Percentiles rank a stretch among this genome's conserved stretches.
Evolutionary conservation across 2,797 vertebrate genomes (phyloP).

Genomic region (Myotis daubentonii): DNA sequence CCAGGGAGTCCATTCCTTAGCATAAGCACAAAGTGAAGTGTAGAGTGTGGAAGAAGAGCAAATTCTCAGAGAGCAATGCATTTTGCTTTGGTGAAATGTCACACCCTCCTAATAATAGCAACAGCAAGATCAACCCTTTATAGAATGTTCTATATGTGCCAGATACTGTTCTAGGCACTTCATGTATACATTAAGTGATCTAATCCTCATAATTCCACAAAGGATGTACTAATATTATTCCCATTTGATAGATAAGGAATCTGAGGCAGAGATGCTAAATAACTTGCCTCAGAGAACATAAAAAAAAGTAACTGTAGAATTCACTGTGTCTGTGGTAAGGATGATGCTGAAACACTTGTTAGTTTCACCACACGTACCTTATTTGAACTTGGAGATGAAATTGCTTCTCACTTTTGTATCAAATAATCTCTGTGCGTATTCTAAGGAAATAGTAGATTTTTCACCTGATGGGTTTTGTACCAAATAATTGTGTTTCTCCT

Average conservation of each 20-base stretch:
- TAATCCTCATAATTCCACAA: background rate
- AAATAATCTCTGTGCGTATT: constrained; percentile 1
- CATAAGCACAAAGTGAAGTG: background rate
- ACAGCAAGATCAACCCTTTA: background rate
- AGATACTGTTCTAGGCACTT: background rate
- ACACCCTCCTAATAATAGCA: background rate
- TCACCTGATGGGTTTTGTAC: background rate
- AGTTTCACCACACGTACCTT: background rate
- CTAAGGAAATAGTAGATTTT: background rate
- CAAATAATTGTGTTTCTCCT: background rate
- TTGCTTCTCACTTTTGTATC: background rate
- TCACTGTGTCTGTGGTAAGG: background rate
- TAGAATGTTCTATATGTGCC: background rate
- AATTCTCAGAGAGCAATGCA: background rate
- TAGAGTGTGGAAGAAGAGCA: background rate
- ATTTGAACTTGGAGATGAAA: background rate
- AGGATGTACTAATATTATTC: background rate
- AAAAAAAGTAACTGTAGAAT: background rate
- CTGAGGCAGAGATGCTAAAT: background rate
- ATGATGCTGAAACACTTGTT: background rate
- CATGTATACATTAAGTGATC: background rate
- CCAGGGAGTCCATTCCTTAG: background rate
- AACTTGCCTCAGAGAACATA: background rate
- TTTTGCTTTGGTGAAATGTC: background rate
- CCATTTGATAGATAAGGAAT: background rate